Evolutionary conservation across 2,888 invertebrate species (phyloP), one percentile per base, ranked within the genome.

Genomic region (Agriopis aurantiaria): DNA sequence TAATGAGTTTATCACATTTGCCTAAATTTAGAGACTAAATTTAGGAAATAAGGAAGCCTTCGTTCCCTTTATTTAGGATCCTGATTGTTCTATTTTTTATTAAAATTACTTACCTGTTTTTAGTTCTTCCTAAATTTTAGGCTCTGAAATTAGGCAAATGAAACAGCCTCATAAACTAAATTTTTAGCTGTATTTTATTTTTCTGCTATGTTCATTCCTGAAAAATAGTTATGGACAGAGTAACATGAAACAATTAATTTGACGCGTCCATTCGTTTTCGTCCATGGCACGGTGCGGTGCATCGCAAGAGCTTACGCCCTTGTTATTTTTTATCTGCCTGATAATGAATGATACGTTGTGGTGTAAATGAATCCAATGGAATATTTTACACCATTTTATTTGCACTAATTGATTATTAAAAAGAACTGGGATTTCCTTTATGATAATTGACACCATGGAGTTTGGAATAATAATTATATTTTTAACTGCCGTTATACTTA

Each of bases 281-380:
- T 40, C 40, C 33, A 55, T n/a, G 12, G 4, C n/a, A 10, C 33
- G n/a, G 40, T 55, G 55, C 9, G 40, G n/a, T 57, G 9, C 14
- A 43, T 17, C 6, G n/a, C 12, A n/a, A 58, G 23, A 40, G 17
- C 41, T 56, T 56, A 10, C 6, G 8, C 5, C n/a, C n/a, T 5
- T 43, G 10, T 46, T 8, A 9, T 10, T 56, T 23, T 56, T 41
- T 43, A 43, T 65, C 48, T n/a, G 11, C 11, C 12, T 5, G 5
- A 40, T 55, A n/a, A 46, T 23, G 11, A 40, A 58, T 64, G 63
- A 40, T 71, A 71, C 71, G 9, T 6, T 23, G 66, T 64, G 68
- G 76, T 76, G 76, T 72, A 69, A 75, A 75, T 68, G 59, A 62
- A 57, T 11, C 69, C 71, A 72, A 43, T 68, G 72, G 73, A 75